Evolutionary conservation across 2,888 invertebrate genomes (phyloP), one percentile per base, ranked within the genome.

Genomic region (Tineola bisselliella): DNA sequence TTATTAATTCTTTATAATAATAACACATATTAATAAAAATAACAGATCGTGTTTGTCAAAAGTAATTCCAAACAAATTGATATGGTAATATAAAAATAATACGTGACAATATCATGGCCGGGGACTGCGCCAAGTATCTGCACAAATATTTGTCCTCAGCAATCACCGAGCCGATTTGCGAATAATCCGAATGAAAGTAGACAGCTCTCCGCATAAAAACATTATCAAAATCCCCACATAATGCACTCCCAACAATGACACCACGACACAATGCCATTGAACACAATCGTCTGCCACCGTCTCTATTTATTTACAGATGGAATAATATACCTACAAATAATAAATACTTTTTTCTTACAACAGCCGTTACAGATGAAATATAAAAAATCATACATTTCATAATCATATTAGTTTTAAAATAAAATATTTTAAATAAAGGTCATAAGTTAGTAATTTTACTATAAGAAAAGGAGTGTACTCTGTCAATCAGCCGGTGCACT

Each of bases 251-350:
- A 48, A 80, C 80, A 81, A 79, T 76, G 74, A 71, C 67, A 66
- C 67, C 68, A 11, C 60, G 67, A 66, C 69, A 81, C 81, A 80
- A 81, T 75, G 74, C 70, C 72, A 74, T 74, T 76, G 75, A 74
- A 70, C 71, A 68, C 68, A 69, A 72, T 74, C 75, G 75, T 73
- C 74, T 75, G 59, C 59, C 59, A 60, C 58, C 61, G 15, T 44
- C 69, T 44, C 69, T 78, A 82, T 81, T 82, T 84, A 84, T 81
- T 81, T 81, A 75, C 77, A 73, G 61, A 44, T 69, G 71, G 79
- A 80, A 82, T 79, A 79, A 81, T 83, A 79, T 76, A n/a, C n/a
- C n/a, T n/a, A 80, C 79, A 78, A 76, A 84, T 84, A 83, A 84
- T 84, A 82, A 79, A 80, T 79, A 74, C 48, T 59, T 18, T 59